Conservation (phyloP, 1,140 invertebrate genomes). For the Neotoxoptera formosana region DNA sequence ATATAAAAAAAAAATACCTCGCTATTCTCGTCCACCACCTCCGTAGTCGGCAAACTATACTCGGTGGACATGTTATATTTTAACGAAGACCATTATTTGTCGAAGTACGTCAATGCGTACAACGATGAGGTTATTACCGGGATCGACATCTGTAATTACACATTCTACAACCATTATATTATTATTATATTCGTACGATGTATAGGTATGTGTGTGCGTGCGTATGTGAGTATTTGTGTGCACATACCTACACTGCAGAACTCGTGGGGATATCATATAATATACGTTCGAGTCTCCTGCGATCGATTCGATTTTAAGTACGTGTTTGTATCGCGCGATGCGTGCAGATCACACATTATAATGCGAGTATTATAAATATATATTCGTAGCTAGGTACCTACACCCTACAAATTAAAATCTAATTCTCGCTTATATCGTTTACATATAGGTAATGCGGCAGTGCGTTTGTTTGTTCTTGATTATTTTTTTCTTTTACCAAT, state of each 20-base stretch:
- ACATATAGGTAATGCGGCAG: not conserved
- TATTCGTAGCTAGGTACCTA: not conserved
- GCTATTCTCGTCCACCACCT: not conserved
- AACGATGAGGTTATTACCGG: conserved; percentile 37
- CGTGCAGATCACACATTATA: not conserved
- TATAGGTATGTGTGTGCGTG: not conserved
- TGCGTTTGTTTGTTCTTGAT: not conserved
- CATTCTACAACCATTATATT: not conserved
- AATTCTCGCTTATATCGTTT: not conserved
- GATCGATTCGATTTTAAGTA: not conserved
- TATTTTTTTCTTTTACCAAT: not conserved
- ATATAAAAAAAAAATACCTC: not conserved
- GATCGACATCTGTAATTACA: conserved; percentile 3
- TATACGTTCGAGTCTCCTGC: not conserved
- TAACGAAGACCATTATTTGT: not conserved
- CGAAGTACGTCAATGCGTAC: not conserved
- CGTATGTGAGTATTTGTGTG: not conserved
- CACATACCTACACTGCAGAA: not conserved
- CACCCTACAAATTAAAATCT: not conserved
- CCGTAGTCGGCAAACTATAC: not conserved
- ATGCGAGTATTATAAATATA: not conserved
- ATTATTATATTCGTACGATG: not conserved
- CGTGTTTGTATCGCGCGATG: not conserved
- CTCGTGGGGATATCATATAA: not conserved
- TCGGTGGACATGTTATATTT: conserved; percentile 23